Evolutionary conservation across 2,113 vertebrate genomes (phyloP), one percentile per base, ranked within the genome.

Genomic region (Oryzias woworae): DNA sequence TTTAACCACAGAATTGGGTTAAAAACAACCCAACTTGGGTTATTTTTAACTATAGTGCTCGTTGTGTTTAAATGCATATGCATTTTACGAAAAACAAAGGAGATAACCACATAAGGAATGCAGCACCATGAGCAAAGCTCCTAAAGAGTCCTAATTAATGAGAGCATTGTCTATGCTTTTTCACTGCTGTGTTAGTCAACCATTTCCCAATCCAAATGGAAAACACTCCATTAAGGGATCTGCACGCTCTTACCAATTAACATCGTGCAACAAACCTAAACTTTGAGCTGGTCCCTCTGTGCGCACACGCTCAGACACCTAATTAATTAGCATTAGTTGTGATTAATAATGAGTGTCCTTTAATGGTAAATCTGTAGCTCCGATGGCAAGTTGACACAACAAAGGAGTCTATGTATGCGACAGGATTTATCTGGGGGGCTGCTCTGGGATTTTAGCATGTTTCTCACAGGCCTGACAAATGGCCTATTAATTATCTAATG

Each of bases 401-500:
- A 95, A 94, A 94, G 92, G 90, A 88, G 90, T 90, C 89, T 89
- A 91, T 93, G 88, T 80, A 68, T 83, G 89, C 91, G 90, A 92
- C 93, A 94, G 93, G 94, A 95, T 96, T 94, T 94, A 95, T 94
- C 94, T 92, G 92, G 94, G 94, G 94, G 94, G 94, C 92, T 80
- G 89, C 94, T 93, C 88, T 84, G 93, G 94, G 94, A 96, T 95
- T 97, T 96, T 94, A 96, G 94, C 95, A 94, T 94, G 94, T 95
- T 98, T 92, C 94, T 93, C 93, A 92, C 93, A 93, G 93, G 95
- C 94, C 90, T 99, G 96, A 99, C 97, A 98, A 98, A 98, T 98
- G 95, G 95, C 95, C 96, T 98, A 99, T 98, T 99, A 99, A 99
- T 98, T 98, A 99, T 99, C 97, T 98, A 97, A 98, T 98, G 96